A percentile compares a stretch with the other conserved stretches of the same genome.
Conservation (phyloP, 2,888 invertebrate species). For the Melieria picta region DNA sequence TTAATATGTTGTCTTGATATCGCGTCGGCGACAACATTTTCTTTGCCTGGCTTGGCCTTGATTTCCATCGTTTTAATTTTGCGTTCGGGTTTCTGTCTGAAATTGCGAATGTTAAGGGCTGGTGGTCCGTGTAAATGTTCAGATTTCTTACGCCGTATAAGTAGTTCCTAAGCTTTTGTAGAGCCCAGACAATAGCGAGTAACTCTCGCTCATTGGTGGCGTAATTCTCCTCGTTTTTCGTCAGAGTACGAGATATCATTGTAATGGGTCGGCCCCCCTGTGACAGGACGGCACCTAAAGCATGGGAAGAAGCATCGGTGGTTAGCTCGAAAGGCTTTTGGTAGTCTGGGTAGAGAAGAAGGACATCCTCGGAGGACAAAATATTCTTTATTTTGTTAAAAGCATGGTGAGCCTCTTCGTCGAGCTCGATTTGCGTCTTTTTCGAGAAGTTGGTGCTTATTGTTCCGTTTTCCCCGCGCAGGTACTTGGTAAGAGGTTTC, state of each 20-base stretch:
- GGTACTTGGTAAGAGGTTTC: not conserved
- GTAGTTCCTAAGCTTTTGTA: conserved; percentile 1
- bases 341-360: not conserved
- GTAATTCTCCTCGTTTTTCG: conserved; percentile 14
- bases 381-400: not conserved
- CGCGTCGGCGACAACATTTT: conserved; percentile 42
- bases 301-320: not conserved
- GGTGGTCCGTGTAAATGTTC: conserved; percentile 22
- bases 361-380: not conserved
- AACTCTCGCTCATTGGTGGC: conserved; percentile 38
- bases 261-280: conserved; percentile 4
- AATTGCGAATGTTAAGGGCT: conserved; percentile 42
- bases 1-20: conserved; percentile 37
- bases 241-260: conserved; percentile 14
- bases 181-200: conserved; percentile 12
- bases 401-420: not conserved
- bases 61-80: conserved; percentile 32
- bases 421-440: not conserved
- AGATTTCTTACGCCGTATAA: not conserved
- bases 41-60: conserved; percentile 24
- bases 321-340: not conserved
- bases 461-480: not conserved
- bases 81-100: conserved; percentile 41
- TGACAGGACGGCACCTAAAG: not conserved
- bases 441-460: not conserved